These are phyloP conservation scores for Gorsachius goisagi DNA, from an alignment of 2,113 vertebrate species.

Conservation along the genomic window DNA sequence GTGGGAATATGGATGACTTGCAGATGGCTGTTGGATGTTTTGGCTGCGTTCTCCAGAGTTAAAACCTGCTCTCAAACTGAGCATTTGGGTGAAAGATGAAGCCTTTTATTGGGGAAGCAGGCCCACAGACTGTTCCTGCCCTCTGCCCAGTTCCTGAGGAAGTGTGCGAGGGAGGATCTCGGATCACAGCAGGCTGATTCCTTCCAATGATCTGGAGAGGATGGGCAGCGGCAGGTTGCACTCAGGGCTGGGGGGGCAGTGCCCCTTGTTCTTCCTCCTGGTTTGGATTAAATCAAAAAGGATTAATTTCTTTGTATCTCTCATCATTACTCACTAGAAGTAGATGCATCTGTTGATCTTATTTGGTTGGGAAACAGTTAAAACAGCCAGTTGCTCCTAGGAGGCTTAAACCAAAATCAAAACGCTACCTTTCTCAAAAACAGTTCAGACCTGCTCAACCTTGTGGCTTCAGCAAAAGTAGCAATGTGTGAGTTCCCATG, in stretches of 20 bases:
- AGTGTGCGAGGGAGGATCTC: neutral
- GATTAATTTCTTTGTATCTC: neutral
- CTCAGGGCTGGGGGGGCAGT: neutral
- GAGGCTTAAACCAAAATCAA: neutral
- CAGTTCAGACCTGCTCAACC: neutral
- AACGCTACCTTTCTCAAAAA: neutral
- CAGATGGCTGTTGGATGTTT: neutral
- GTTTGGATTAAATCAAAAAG: neutral
- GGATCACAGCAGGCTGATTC: neutral
- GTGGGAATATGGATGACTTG: neutral
- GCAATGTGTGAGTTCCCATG: conserved; percentile 19
- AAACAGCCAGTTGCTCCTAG: neutral
- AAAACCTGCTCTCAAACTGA: neutral
- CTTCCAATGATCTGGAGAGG: neutral
- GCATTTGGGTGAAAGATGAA: neutral
- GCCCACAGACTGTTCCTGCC: neutral
- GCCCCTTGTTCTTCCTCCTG: neutral
- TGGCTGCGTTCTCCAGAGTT: neutral
- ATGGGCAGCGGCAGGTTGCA: neutral
- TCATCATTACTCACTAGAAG: neutral
- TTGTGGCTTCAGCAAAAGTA: conserved; percentile 36
- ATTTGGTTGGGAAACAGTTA: neutral
- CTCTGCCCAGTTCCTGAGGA: neutral
- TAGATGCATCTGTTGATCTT: neutral
- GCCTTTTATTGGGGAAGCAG: neutral